A percentile compares a stretch with the other conserved stretches of the same genome.
Evolutionary conservation across 2,797 vertebrate genomes (phyloP).

Genomic region (Calcarius lapponicus): DNA sequence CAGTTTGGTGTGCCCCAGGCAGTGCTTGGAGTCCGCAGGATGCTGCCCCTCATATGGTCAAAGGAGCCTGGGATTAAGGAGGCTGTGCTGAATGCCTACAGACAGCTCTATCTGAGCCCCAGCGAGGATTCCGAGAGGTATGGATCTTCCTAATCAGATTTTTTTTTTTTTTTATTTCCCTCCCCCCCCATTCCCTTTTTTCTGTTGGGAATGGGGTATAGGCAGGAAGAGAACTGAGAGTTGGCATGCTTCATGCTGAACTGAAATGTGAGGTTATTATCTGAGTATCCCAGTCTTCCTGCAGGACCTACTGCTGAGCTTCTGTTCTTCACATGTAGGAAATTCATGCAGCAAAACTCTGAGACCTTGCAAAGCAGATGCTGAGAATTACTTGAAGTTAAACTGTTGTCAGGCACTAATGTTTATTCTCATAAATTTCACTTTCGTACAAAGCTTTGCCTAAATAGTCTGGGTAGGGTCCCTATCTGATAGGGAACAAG

Average conservation of each 20-base stretch:
- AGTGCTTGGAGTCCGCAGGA: constrained; percentile 87
- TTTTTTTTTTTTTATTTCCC: background rate
- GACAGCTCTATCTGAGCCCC: constrained; percentile 88
- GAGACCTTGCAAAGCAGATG: background rate
- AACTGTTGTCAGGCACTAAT: background rate
- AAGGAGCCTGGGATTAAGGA: constrained; percentile 91
- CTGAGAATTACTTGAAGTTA: background rate
- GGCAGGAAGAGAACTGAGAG: background rate
- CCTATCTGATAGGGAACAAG: background rate
- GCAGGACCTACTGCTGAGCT: background rate
- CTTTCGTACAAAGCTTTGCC: background rate
- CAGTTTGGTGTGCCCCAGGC: constrained; percentile 92
- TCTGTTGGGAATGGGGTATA: background rate
- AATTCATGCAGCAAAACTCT: background rate
- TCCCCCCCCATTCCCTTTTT: background rate
- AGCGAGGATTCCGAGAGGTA: constrained; percentile 81
- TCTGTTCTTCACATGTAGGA: background rate
- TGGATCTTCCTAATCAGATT: background rate
- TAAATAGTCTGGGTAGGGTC: background rate
- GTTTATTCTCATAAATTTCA: background rate
- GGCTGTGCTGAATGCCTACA: constrained; percentile 90
- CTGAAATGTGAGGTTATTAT: background rate
- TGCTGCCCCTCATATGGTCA: constrained; percentile 95
- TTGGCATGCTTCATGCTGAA: background rate
- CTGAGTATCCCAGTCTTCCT: background rate